These are phyloP conservation scores for Anoplophora glabripennis DNA, from an alignment of 1,140 invertebrate genomes.

Conservation along the genomic window DNA sequence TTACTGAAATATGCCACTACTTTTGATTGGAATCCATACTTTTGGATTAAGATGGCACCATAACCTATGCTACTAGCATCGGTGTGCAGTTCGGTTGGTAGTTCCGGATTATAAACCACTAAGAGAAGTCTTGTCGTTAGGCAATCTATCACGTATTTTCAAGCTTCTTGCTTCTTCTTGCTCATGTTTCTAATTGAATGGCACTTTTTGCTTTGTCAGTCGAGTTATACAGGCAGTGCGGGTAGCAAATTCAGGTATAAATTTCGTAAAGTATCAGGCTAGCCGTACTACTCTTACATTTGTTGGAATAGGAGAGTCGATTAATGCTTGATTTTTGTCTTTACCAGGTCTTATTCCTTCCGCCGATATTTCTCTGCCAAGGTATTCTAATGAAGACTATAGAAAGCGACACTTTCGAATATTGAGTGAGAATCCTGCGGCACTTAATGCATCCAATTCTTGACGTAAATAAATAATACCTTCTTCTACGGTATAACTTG, in stretches of 20 bases:
- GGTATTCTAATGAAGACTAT: conserved; percentile 13
- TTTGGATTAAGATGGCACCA: conserved; percentile 43
- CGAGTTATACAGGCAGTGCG: conserved; percentile 14
- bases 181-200: conserved; percentile 6
- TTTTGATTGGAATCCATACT: conserved; percentile 4
- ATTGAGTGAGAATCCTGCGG: conserved; percentile 22
- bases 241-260: conserved; percentile 14
- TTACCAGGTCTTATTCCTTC: conserved; percentile 13
- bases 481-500: conserved; percentile 27
- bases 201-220: too few relatives aligned
- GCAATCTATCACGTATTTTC: conserved; percentile 19
- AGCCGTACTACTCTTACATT: too few relatives aligned
- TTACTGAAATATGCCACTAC: conserved; percentile 30
- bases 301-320: too few relatives aligned
- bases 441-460: conserved; percentile 26
- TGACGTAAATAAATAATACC: conserved; percentile 28
- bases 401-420: conserved; percentile 26
- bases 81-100: conserved; percentile 41
- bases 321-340: too few relatives aligned
- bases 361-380: conserved; percentile 20
- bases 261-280: conserved; percentile 12
- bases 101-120: conserved; percentile 6
- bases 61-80: conserved; percentile 41
- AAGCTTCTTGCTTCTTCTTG: conserved; percentile 33
- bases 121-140: conserved; percentile 13